Base-by-base conservation (phyloP, 2,797 vertebrate genomes). In the Lagocephalus sceleratus region DNA sequence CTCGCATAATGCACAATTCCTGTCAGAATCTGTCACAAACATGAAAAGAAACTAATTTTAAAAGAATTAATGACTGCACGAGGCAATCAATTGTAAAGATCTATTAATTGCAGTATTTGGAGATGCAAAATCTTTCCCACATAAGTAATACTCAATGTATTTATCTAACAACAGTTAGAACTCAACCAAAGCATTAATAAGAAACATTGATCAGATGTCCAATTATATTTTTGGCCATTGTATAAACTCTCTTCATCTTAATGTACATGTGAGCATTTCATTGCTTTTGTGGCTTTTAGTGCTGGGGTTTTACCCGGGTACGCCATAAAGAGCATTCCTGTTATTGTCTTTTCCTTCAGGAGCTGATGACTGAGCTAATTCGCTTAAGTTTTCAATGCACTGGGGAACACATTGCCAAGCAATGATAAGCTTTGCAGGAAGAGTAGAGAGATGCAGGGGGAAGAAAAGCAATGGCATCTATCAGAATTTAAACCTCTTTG, bases 331-430 rank as follows among this genome's bases (percentile, higher is more conserved):
- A 94, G 93, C 94, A 92, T 92, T 94, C 92, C 91, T 92, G 92
- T 94, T 94, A 94, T 97, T 95, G 93, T 94, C 85, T 94, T 48
- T 92, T 94, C 90, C 91, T 94, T 91, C 90, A 92, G 92, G 93
- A 91, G 92, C 88, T 96, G 95, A 96, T 96, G 93, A 95, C 94
- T 93, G 93, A 94, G 94, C 95, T 98, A 95, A 98, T 98, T 98
- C 93, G 93, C 95, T 95, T 96, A 95, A 94, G 94, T 98, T 97
- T 92, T 93, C 93, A 93, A 94, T 93, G 94, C 94, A 94, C 94
- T 87, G 80, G 88, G 91, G 94, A 94, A 91, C 95, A 97, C 93
- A 94, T 94, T 94, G 92, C 93, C 92, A 91, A 92, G 92, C 93
- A 91, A 92, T 93, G 93, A 95, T 93, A 93, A 96, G 94, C 93